Conservation (phyloP, 2,888 invertebrate genomes). For the Pantelozetes paolii region DNA sequence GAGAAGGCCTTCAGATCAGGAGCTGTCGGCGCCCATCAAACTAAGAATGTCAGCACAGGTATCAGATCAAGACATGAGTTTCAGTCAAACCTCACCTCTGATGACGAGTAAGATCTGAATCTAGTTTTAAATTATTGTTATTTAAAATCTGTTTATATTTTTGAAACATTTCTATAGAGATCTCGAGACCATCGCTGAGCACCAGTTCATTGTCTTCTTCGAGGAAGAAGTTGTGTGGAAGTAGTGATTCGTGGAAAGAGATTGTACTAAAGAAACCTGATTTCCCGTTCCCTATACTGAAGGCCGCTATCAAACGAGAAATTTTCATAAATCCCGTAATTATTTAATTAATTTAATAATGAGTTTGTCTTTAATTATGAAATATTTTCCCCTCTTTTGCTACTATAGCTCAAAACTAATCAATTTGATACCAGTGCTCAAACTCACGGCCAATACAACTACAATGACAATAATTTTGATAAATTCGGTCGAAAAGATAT, state of each 20-base stretch:
- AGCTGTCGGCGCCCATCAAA: constrained; percentile 72
- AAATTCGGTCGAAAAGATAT: neutral
- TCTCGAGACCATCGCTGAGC: constrained; percentile 2
- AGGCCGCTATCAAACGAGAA: constrained; percentile 26
- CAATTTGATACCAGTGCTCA: neutral
- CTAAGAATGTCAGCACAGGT: constrained; percentile 71
- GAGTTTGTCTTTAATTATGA: neutral
- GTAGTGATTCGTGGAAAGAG: constrained; percentile 15
- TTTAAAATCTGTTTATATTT: neutral
- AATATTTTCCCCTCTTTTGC: neutral
- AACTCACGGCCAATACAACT: neutral
- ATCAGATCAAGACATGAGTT: constrained; percentile 49
- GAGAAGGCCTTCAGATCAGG: constrained; percentile 75
- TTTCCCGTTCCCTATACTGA: constrained; percentile 29
- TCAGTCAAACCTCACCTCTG: neutral
- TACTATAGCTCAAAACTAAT: neutral
- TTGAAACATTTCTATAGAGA: neutral
- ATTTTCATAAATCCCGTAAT: constrained; percentile 30
- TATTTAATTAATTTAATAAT: neutral
- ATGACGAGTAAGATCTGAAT: neutral
- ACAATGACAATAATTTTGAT: neutral
- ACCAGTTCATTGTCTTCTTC: constrained; percentile 13
- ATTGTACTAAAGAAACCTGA: constrained; percentile 20
- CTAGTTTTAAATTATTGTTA: neutral
- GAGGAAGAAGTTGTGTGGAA: constrained; percentile 4